These are phyloP conservation scores for Dicyrtomina minuta DNA, from an alignment of 2,888 invertebrate species.

Conservation along the genomic window DNA sequence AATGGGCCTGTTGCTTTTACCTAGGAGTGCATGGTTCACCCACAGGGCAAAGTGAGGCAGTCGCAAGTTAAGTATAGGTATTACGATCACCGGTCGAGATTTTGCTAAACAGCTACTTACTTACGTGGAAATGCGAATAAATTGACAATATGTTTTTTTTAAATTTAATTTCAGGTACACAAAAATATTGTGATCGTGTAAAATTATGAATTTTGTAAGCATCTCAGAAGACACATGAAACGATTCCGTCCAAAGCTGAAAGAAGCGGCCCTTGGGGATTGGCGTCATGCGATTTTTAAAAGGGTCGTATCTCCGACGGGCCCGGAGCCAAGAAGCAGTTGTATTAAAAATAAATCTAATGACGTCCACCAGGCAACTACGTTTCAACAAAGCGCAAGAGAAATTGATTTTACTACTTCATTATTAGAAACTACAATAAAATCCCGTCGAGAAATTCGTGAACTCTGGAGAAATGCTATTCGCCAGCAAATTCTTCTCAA, in stretches of 20 bases:
- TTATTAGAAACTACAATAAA: constrained; percentile 58
- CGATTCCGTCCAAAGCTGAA: constrained; percentile 33
- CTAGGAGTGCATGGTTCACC: too few relatives aligned
- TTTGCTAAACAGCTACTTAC: too few relatives aligned
- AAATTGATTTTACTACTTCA: constrained; percentile 2
- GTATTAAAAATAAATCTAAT: constrained; percentile 1
- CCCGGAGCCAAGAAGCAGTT: not conserved
- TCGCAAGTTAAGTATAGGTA: too few relatives aligned
- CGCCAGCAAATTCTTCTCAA: constrained; percentile 89
- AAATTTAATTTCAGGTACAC: constrained; percentile 1
- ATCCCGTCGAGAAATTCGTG: constrained; percentile 70
- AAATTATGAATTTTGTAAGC: not conserved
- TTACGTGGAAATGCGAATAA: too few relatives aligned
- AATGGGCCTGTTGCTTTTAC: too few relatives aligned
- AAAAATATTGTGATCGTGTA: constrained; percentile 8
- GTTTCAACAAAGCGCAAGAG: constrained; percentile 28
- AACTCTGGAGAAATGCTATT: constrained; percentile 89
- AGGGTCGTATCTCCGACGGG: constrained; percentile 55
- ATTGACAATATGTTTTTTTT: too few relatives aligned
- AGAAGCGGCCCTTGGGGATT: constrained; percentile 45
- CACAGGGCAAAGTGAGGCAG: too few relatives aligned
- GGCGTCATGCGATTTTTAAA: constrained; percentile 60
- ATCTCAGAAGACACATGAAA: constrained; percentile 23
- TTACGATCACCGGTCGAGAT: too few relatives aligned
- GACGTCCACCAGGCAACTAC: constrained; percentile 7